Conservation (phyloP, 1,140 invertebrate species). For the Drosophila tristis region DNA sequence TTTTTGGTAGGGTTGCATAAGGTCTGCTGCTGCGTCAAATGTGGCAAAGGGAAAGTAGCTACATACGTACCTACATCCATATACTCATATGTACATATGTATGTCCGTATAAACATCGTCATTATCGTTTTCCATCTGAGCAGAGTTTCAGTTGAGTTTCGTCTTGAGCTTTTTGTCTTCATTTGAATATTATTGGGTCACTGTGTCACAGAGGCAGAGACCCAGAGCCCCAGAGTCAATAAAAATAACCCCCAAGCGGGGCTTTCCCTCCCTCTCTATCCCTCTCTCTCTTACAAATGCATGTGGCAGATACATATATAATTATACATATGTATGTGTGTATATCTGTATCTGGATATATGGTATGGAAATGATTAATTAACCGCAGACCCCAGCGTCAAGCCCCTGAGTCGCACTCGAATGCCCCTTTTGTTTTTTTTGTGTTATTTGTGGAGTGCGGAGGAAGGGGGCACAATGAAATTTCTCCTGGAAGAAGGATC, state of each 20-base stretch:
- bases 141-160: neutral
- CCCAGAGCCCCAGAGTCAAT: constrained; percentile 43
- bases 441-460: neutral
- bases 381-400: constrained; percentile 66
- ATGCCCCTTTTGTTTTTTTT: constrained; percentile 19
- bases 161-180: constrained; percentile 17
- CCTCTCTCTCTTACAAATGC: constrained; percentile 7
- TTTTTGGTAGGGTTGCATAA: constrained; percentile 36
- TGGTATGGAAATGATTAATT: constrained; percentile 77
- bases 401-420: constrained; percentile 45
- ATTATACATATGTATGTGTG: neutral
- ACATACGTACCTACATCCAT: neutral
- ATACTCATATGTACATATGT: neutral
- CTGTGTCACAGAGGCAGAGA: constrained; percentile 60
- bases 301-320: no score
- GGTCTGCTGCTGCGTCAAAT: constrained; percentile 38
- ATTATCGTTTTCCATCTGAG: constrained; percentile 2
- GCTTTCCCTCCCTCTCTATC: neutral
- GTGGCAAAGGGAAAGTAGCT: constrained; percentile 45
- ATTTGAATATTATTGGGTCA: constrained; percentile 77
- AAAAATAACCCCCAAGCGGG: constrained; percentile 45
- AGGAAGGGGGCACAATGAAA: no score
- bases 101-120: neutral
- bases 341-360: constrained; percentile 19
- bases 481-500: no score